These are phyloP conservation scores for Drosophila equinoxialis DNA, from an alignment of 1,140 invertebrate species.

Conservation along the genomic window DNA sequence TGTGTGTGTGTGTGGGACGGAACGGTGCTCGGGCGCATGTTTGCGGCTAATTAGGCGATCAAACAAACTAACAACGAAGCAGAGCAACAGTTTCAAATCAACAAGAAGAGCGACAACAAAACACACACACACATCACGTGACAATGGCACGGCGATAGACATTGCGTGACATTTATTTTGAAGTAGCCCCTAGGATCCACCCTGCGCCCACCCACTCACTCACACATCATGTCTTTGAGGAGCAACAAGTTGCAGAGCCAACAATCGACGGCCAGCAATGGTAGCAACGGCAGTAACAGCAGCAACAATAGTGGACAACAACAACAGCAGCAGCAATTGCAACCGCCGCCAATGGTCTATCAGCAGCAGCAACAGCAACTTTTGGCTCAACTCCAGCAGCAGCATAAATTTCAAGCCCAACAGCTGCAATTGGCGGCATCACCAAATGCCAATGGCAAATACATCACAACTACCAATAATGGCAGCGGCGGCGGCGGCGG, in stretches of 20 bases:
- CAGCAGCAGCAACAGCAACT: slow-evolving; percentile 82
- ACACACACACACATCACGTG: slow-evolving; percentile 10
- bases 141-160: slow-evolving; percentile 10
- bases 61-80: slow-evolving; percentile 16
- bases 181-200: not conserved
- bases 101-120: slow-evolving; percentile 20
- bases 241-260: slow-evolving; percentile 76
- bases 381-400: slow-evolving; percentile 73
- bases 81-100: not conserved
- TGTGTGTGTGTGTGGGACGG: not conserved
- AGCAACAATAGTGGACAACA: slow-evolving; percentile 32
- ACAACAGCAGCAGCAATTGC: slow-evolving; percentile 33
- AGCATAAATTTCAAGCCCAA: slow-evolving; percentile 82
- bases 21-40: slow-evolving; percentile 33
- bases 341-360: slow-evolving; percentile 58
- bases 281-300: slow-evolving; percentile 39
- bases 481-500: slow-evolving; percentile 11
- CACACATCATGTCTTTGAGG: slow-evolving; percentile 70
- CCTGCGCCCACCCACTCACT: not conserved
- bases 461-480: slow-evolving; percentile 14
- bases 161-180: slow-evolving; percentile 25
- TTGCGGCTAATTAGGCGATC: slow-evolving; percentile 48
- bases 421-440: slow-evolving; percentile 59
- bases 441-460: slow-evolving; percentile 41
- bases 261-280: slow-evolving; percentile 47